Conservation (phyloP, 1,140 invertebrate species). For the Procambarus virginalis region DNA sequence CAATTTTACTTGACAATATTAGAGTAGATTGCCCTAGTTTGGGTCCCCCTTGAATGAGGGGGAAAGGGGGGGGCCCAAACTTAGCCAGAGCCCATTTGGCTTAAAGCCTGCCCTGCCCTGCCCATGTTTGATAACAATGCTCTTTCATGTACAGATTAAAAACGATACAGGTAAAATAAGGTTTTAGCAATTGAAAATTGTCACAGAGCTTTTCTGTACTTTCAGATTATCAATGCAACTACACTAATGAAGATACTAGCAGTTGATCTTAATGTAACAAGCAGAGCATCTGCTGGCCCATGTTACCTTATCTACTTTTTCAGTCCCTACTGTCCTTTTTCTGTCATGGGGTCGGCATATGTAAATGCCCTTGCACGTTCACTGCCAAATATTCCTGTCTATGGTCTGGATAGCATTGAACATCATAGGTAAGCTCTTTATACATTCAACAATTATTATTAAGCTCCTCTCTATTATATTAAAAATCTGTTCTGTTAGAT, state of each 20-base stretch:
- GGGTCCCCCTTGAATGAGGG: too few relatives aligned
- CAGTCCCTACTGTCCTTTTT: constrained; percentile 91
- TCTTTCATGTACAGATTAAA: too few relatives aligned
- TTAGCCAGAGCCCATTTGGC: too few relatives aligned
- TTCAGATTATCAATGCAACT: constrained; percentile 76
- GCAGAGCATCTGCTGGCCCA: constrained; percentile 77
- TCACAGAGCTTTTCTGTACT: not conserved
- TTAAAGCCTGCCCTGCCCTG: too few relatives aligned
- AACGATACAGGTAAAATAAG: too few relatives aligned
- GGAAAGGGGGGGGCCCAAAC: too few relatives aligned
- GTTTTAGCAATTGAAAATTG: too few relatives aligned
- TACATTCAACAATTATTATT: not conserved
- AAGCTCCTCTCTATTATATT: too few relatives aligned
- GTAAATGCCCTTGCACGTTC: constrained; percentile 90
- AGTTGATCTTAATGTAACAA: constrained; percentile 76
- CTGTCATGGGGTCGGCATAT: constrained; percentile 89
- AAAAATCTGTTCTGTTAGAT: too few relatives aligned
- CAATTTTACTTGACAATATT: too few relatives aligned
- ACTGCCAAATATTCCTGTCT: constrained; percentile 89
- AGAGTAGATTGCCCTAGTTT: too few relatives aligned
- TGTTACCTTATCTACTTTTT: constrained; percentile 92
- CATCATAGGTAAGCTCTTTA: constrained; percentile 62
- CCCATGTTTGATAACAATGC: too few relatives aligned
- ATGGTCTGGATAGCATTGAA: constrained; percentile 87
- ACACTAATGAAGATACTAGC: constrained; percentile 77